Base-by-base conservation (phyloP, 2,797 vertebrate species). In the Molothrus ater region DNA sequence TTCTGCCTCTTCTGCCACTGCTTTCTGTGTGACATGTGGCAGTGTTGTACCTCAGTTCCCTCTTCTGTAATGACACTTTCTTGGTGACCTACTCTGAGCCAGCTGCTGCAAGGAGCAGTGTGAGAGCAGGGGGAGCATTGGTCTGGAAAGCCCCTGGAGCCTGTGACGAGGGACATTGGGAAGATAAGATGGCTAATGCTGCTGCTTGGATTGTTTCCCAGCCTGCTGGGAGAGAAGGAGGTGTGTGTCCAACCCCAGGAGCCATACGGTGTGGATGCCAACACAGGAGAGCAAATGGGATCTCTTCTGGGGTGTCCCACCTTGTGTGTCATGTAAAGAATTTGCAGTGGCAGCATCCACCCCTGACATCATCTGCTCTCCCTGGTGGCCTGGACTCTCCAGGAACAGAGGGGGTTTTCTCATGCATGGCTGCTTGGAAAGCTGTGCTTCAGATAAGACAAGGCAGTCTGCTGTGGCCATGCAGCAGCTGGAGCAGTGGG, bases 171-270 rank as follows among this genome's bases (percentile, higher is more conserved):
- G 66, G 38, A 47, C 79, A 11, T 4, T 3, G 6, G 85, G 71
- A 72, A 17, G 64, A 29, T 81, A 51, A 68, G 56, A 36, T 60
- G 61, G 68, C 34, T 73, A 31, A 59, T 54, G 60, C 61, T 83
- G 76, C 80, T 83, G 60, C 56, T 76, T 43, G 48, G 56, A 16
- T 82, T 65, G 80, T 34, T 80, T 82, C 60, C 80, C 76, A 65
- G 56, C 22, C 26, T 61, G 74, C 75, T 42, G 83, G 54, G 66
- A 51, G 34, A 43, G 47, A 7, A 85, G 51, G 56, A 65, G 50
- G 17, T 36, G 14, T 34, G 17, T 69, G 38, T 24, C 63, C 64
- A 79, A 11, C 29, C 26, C n/a, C 1, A 3, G 20, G 48, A 71
- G 54, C 74, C 11, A 0, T 36, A 2, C 19, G 47, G 22, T 4